Evolutionary conservation across 2,113 vertebrate genomes (phyloP), one percentile per base, ranked within the genome.

Genomic region (Odocoileus hemionus): DNA sequence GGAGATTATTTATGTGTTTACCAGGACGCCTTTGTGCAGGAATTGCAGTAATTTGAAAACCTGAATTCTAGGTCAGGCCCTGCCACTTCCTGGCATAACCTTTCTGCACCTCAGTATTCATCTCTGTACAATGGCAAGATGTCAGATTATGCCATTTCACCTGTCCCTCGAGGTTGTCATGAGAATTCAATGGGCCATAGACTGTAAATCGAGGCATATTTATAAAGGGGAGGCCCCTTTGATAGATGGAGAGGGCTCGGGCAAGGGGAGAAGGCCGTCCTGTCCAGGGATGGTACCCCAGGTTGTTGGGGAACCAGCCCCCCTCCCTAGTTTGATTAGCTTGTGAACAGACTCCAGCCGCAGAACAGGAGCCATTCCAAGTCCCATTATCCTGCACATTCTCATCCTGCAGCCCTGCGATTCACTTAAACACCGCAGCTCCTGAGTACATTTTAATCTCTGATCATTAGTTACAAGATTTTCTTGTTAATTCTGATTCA

Each of bases 401-500:
- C 19, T 86, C 89, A 4, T 39, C 94, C 89, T 4, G 11, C 60
- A 80, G 79, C 60, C 85, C 91, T 36, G 89, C n/a, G 17, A 45
- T 45, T 96, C 93, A 19, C 89, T 97, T 97, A 98, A 96, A 97
- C 86, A 97, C 91, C 0, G 4, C 25, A 80, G 89, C 83, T 96
- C 95, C 97, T 47, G 86, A 97, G 94, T 57, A 90, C 85, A 92
- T 97, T 98, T 97, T 97, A 97, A 98, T 98, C 98, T 97, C 97
- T 98, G 96, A 97, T 98, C 95, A 97, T 98, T 98, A 97, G 96
- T 98, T 98, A 98, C 91, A 91, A 85, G 89, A 95, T 97, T 97
- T 97, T 94, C 98, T 96, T 94, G 97, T 97, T 98, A 98, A 98
- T 98, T 98, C 95, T 98, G 97, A 97, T 95, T 98, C 98, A 95